Evolutionary conservation across 2,797 vertebrate genomes (phyloP), one percentile per base, ranked within the genome.

Genomic region (Myotis planiceps): DNA sequence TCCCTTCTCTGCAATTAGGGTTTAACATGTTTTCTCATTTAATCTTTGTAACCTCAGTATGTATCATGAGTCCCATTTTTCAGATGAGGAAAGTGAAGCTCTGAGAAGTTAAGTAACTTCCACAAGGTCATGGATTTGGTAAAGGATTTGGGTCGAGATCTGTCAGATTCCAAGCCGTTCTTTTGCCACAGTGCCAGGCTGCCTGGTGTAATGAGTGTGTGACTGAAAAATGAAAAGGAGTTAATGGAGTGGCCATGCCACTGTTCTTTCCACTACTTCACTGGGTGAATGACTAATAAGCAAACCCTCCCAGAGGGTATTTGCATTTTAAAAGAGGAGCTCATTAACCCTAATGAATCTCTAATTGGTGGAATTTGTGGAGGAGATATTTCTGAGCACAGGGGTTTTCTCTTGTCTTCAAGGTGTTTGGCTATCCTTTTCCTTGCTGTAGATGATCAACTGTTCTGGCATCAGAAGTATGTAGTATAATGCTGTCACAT

Each of bases 251-350:
- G 84, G 81, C 90, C 84, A 16, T 88, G 88, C 84, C 84, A 45
- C 76, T 65, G 68, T 96, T 97, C 90, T 95, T 95, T 82, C 94
- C 95, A 90, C 93, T 85, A 45, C 92, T 93, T 97, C 93, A 89
- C 71, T 92, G 58, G 51, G 63, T 92, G 88, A 93, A 94, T 93
- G 87, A 93, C 94, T 97, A 97, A 97, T 78, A 92, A 76, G 90
- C 72, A 79, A 94, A 96, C 78, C 79, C 84, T 97, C 90, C 90
- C 96, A 94, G 76, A 95, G 78, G 84, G 69, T 63, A 97, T 97
- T 97, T 97, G 96, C 96, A 96, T 96, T 96, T 96, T 97, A 96
- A 97, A 96, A 97, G 96, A 92, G 76, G 76, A 88, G 95, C 97
- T 97, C 95, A 96, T 97, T 97, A 97, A 82, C 58, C 76, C 72